Evolutionary conservation across 1,140 invertebrate genomes (phyloP), one percentile per base, ranked within the genome.

Genomic region (Lithobius niger): DNA sequence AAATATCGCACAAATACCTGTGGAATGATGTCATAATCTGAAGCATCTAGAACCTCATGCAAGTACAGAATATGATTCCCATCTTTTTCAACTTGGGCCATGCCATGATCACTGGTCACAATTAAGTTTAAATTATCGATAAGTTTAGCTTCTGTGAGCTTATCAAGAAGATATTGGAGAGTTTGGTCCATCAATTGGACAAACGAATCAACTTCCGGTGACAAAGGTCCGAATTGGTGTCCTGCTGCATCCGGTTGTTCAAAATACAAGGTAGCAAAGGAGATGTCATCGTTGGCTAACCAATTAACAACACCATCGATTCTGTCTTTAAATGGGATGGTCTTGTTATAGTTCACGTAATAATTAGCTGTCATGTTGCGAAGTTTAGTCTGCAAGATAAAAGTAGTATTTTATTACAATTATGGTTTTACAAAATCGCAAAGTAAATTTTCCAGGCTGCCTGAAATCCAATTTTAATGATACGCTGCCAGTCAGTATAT

Each of bases 71-170:
- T n/a, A n/a, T n/a, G n/a, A n/a, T n/a, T n/a, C n/a, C n/a, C n/a
- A n/a, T n/a, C n/a, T n/a, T n/a, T n/a, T n/a, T n/a, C n/a, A 36
- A 36, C 31, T 10, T 36, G 10, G 10, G n/a, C 31, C 79, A 86
- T 84, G 16, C 85, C 84, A 69, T 87, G 84, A 68, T 87, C 85
- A 65, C 82, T 83, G 1, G 84, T 66, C 44, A 86, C 71, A 55
- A 86, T 74, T 1, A 86, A 67, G 66, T 85, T 84, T 0, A 83
- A 70, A 48, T 65, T 65, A 62, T 79, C 69, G 31, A 64, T 64
- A 31, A 84, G 65, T 10, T 70, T 65, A 54, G 73, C 61, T 1
- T 67, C 52, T 27, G 69, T 64, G 26, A 83, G 60, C 60, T 76
- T 68, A 18, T 76, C 58, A 61, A 82, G 68, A 43, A 82, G 65